A percentile compares a stretch with the other conserved stretches of the same genome.
Evolutionary conservation across 2,113 vertebrate species (phyloP).

Genomic region (Oenanthe melanoleuca): DNA sequence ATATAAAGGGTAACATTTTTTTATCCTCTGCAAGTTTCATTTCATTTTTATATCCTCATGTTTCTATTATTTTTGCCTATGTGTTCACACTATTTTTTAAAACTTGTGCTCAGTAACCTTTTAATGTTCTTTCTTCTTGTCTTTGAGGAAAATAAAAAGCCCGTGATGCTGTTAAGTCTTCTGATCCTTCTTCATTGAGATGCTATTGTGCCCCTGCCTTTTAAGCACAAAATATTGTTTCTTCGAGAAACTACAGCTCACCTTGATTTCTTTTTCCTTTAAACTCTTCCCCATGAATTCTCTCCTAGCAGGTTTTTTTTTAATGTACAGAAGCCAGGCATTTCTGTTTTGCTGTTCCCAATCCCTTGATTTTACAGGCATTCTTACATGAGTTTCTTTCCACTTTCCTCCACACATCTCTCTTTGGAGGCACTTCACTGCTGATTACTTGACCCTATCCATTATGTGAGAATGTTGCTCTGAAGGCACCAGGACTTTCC

Average conservation of each 20-base stretch:
- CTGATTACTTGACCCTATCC: background rate
- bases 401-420: background rate
- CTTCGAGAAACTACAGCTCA: background rate
- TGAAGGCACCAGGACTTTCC: background rate
- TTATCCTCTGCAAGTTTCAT: background rate
- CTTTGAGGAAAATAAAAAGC: slow-evolving; percentile 57
- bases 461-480: background rate
- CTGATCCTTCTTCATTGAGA: slow-evolving; percentile 36
- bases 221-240: slow-evolving; percentile 25
- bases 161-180: background rate
- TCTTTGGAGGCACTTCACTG: background rate
- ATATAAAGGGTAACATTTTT: background rate
- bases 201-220: slow-evolving; percentile 32
- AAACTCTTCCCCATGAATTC: slow-evolving; percentile 2
- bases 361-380: background rate
- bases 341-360: background rate
- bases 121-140: slow-evolving; percentile 35
- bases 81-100: background rate
- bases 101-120: slow-evolving; percentile 15
- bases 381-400: background rate
- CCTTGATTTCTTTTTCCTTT: slow-evolving; percentile 55
- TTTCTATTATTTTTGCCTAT: background rate
- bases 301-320: background rate
- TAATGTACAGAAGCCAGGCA: background rate
- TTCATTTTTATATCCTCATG: background rate